Evolutionary conservation across 2,888 invertebrate species (phyloP), one percentile per base, ranked within the genome.

Genomic region (Cheiracanthium punctorium): DNA sequence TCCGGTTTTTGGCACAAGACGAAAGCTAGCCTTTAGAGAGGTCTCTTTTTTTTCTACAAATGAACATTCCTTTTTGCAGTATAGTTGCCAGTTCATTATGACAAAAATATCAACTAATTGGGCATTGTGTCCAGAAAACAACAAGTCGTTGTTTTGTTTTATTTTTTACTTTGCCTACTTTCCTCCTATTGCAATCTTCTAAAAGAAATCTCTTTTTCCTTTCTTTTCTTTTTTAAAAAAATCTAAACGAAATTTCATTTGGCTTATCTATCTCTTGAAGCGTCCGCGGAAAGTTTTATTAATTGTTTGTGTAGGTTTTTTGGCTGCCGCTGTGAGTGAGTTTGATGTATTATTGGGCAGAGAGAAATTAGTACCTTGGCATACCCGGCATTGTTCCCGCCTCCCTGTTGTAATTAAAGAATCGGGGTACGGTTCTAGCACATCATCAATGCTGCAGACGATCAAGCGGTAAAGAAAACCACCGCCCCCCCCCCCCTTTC

Each of bases 281-380:
- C 71, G 79, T 72, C 72, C 43, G 64, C 20, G 67, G 32, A 69
- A 71, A 76, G 82, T 76, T 76, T 82, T 82, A 82, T 82, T 82
- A 82, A 82, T 82, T 82, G 82, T 82, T 82, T 33, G 41, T 72
- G 43, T 58, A 20, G 64, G 82, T 69, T 82, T 75, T 70, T 76
- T 33, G 28, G 58, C 69, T 65, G 76, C 64, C 76, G 48, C 48
- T 64, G 71, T 30, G 58, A 70, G 52, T 10, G 24, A 32, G 71
- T 52, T 79, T 82, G 82, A 82, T 82, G 82, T 82, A 82, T 82
- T 76, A 64, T 76, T 82, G 65, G 71, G 28, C 32, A 58, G 76
- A 82, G 76, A 82, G 82, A 82, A 82, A 82, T 82, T 82, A 82
- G 82, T 82, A 82, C 82, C 82, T 76, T 82, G 82, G 76, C 82